A percentile compares a stretch with the other conserved stretches of the same genome.
phyloP scores from a whole-genome alignment of 1,140 invertebrate genomes.

The Ectropis grisescens region DNA sequence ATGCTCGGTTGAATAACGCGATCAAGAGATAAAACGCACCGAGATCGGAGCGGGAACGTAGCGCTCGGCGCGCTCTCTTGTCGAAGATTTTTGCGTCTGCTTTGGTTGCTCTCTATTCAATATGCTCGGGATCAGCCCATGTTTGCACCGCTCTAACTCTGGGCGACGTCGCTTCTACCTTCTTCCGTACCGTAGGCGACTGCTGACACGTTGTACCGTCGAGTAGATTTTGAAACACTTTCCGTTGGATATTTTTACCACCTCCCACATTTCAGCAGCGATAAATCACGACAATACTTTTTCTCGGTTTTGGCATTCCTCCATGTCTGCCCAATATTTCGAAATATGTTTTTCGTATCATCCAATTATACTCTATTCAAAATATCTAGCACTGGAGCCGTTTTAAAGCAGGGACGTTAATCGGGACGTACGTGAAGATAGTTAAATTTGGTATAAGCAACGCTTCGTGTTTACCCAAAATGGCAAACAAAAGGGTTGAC shows the following conservation, averaged over 20 bases:
- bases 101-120: conserved; percentile 32
- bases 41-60: conserved; percentile 26
- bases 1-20: conserved; percentile 61
- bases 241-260: no score
- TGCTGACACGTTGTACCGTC: conserved; percentile 5
- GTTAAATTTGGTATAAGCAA: conserved; percentile 1
- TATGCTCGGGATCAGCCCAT: conserved; percentile 9
- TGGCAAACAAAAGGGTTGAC: conserved; percentile 55
- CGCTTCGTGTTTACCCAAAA: conserved; percentile 41
- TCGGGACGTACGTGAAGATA: no score
- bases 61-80: conserved; percentile 15
- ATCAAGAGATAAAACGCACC: conserved; percentile 60
- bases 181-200: conserved; percentile 5
- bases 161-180: conserved; percentile 8
- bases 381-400: no score
- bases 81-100: conserved; percentile 34
- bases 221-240: background rate
- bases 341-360: no score
- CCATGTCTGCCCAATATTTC: no score
- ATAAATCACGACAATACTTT: no score
- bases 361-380: no score
- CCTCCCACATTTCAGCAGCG: no score
- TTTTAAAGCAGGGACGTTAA: no score
- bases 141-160: conserved; percentile 8
- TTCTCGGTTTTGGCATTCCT: no score